Evolutionary conservation across 2,888 invertebrate species (phyloP), one percentile per base, ranked within the genome.

Genomic region (Drosophila basisetae): DNA sequence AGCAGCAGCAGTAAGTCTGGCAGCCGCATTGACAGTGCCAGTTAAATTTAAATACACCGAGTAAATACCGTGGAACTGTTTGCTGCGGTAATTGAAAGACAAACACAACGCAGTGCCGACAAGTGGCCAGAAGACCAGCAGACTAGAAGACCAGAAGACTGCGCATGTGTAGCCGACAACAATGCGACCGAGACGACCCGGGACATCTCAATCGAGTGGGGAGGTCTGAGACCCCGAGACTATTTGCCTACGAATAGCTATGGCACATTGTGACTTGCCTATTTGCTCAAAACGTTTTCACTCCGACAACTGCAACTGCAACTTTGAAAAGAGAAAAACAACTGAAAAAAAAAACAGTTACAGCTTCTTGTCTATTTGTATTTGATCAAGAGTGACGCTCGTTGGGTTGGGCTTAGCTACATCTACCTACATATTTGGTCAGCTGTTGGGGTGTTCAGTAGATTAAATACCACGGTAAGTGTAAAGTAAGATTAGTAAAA

Each of bases 321-420:
- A 68, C 66, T 66, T 63, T 56, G 47, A 39, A 50, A 31, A 5
- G 59, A 39, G n/a, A 50, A 59, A 62, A 54, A 55, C 16, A 35
- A 35, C 18, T 4, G 22, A 50, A 16, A 28, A 37, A 60, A 33
- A 53, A 49, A 50, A 89, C 78, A 80, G 78, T 84, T 79, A 73
- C 84, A 76, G 82, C 87, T 89, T 74, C 87, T 81, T 89, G 80
- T 80, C 80, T 88, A 81, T 78, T 83, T 72, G 67, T 89, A 64
- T 76, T 84, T 80, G 83, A 81, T 86, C 80, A 86, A 91, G 82
- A 87, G 73, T 77, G 73, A 78, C 73, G 35, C 70, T 78, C 65
- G 66, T 39, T 39, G 74, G 68, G 65, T 63, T 37, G 55, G 52
- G 56, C 35, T 39, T 53, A 67, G 53, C 64, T 39, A 66, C 61